phyloP scores from a whole-genome alignment of 2,797 vertebrate species.

The Paedocypris micromegethes region DNA sequence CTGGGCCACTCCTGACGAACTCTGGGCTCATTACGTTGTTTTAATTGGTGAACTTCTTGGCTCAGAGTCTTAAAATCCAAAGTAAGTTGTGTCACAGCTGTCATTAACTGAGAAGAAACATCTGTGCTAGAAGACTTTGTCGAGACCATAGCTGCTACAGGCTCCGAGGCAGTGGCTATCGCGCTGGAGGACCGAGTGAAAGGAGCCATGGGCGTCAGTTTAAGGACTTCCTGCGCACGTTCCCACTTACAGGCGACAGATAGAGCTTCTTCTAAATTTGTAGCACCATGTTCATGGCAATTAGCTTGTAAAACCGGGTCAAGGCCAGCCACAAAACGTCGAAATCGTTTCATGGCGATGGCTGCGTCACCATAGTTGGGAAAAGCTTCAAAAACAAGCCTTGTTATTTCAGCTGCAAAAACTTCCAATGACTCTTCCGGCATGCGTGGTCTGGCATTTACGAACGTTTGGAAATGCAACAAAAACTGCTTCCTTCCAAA shows the following conservation, averaged over 20 bases:
- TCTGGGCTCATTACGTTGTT: not conserved
- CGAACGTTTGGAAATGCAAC: conserved; percentile 41
- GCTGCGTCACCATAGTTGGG: conserved; percentile 18
- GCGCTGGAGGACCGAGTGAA: not conserved
- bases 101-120: not conserved
- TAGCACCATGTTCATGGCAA: conserved; percentile 23
- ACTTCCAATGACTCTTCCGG: conserved; percentile 33
- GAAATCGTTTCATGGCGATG: conserved; percentile 22
- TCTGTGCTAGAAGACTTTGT: not conserved
- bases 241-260: conserved; percentile 12
- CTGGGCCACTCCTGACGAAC: not conserved
- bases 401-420: conserved; percentile 38
- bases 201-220: not conserved
- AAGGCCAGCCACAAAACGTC: conserved; percentile 17
- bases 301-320: conserved; percentile 13
- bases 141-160: conserved; percentile 9
- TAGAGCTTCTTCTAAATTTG: conserved; percentile 13
- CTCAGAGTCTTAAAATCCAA: conserved; percentile 1
- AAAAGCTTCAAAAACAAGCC: conserved; percentile 40
- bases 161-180: not conserved
- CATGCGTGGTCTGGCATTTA: conserved; percentile 26
- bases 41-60: conserved; percentile 5
- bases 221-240: conserved; percentile 12
- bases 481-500: conserved; percentile 14
- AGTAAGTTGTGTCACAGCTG: conserved; percentile 7